Percentiles rank a stretch among this genome's conserved stretches.
Evolutionary conservation across 2,888 invertebrate species (phyloP).

Genomic region (Timema cristinae): DNA sequence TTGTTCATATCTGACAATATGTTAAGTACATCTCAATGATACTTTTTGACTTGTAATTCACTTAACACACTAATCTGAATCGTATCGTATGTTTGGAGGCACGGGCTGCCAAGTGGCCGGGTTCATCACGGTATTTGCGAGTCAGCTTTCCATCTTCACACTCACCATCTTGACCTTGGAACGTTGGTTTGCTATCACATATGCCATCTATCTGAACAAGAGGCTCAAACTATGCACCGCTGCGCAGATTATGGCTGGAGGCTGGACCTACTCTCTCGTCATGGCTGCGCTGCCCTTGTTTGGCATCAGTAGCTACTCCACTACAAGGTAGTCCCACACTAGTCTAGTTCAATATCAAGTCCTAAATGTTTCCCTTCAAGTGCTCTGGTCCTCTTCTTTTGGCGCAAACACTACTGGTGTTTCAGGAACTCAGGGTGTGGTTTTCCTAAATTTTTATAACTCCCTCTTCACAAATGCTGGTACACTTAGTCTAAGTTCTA

Average conservation of each 20-base stretch:
- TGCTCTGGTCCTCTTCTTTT: too few species aligned
- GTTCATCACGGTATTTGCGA: constrained; percentile 81
- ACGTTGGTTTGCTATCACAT: constrained; percentile 78
- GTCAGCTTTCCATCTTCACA: constrained; percentile 83
- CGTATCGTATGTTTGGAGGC: constrained; percentile 44
- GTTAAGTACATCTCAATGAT: too few species aligned
- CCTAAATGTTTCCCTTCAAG: too few species aligned
- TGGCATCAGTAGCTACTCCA: constrained; percentile 83
- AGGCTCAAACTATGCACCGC: constrained; percentile 70
- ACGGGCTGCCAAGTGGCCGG: constrained; percentile 82
- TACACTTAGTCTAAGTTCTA: too few species aligned
- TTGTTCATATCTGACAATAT: too few species aligned
- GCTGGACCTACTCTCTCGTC: constrained; percentile 72
- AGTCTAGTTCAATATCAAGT: not conserved
- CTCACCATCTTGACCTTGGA: constrained; percentile 82
- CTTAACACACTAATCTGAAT: too few species aligned
- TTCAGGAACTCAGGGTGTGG: too few species aligned
- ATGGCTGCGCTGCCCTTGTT: constrained; percentile 77
- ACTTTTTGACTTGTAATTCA: too few species aligned
- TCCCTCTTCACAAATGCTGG: too few species aligned
- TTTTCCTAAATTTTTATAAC: too few species aligned
- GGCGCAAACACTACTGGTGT: too few species aligned
- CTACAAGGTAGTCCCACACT: constrained; percentile 58
- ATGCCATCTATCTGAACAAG: constrained; percentile 77
- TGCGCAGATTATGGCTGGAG: constrained; percentile 68